Base-by-base conservation (phyloP, 2,888 invertebrate species). In the Halictus quadricinctus region DNA sequence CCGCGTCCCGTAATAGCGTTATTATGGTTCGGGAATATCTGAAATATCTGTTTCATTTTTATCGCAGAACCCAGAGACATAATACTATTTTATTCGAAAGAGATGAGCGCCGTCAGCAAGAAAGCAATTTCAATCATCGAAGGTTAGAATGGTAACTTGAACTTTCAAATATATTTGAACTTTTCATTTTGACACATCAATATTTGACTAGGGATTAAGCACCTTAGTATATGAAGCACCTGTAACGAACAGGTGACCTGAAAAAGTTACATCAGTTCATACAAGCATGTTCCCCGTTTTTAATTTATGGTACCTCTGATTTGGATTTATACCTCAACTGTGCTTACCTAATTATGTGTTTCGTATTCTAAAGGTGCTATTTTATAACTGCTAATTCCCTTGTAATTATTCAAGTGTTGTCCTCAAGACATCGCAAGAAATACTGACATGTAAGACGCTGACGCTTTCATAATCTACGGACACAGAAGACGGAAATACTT, bases 401-500 rank as follows among this genome's bases (percentile, higher is more conserved):
- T 54, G 25, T 8, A 25, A 21, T 43, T 25, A n/a, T 13, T 70
- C 25, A 66, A 21, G 10, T 50, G 21, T 0, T 43, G 10, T 21
- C n/a, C 41, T 87, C 66, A 87, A 60, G 79, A 75, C 72, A 83
- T 70, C 15, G 87, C 88, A 12, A 86, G 77, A 48, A 87, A 79
- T 21, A 88, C 81, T 13, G 87, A 87, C 41, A 88, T 50, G n/a
- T 86, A 88, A 21, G 88, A 88, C 29, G 74, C 86, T 6, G 87
- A 88, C 50, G 76, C 72, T 82, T 80, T 87, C 80, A 87, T 74
- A 43, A 88, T 79, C 86, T 88, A 72, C 21, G 82, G 77, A 69
- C 43, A 72, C 36, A 60, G 58, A 73, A 76, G 13, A 77, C 21
- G 50, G 25, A 79, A 25, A 58, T n/a, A 12, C 6, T 25, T 48